phyloP scores from a whole-genome alignment of 2,888 invertebrate species.

The Leptarthrus brevirostris region DNA sequence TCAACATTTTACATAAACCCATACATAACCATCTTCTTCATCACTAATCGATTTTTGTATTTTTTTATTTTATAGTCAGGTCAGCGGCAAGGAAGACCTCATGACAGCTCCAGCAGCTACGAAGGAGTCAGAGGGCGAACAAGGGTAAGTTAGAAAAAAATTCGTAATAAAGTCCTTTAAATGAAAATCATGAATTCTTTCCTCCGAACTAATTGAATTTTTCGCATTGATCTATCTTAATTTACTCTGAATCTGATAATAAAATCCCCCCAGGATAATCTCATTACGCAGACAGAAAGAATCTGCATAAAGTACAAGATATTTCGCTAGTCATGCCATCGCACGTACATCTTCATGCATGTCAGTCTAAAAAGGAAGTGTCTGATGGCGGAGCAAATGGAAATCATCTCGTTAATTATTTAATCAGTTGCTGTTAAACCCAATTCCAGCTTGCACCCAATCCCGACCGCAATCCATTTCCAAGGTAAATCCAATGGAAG shows the following conservation, averaged over 20 bases:
- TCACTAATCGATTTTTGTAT: background rate
- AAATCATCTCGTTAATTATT: constrained; percentile 42
- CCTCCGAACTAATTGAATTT: constrained; percentile 10
- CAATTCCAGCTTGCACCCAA: constrained; percentile 28
- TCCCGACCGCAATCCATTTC: background rate
- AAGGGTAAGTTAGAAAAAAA: constrained; percentile 68
- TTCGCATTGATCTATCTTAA: constrained; percentile 29
- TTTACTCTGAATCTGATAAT: constrained; percentile 5
- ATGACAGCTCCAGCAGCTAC: constrained; percentile 69
- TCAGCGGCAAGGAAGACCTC: constrained; percentile 54
- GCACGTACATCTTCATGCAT: background rate
- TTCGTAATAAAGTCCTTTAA: background rate
- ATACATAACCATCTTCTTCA: background rate
- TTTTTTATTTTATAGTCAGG: constrained; percentile 52
- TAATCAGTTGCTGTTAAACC: constrained; percentile 31
- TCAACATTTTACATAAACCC: background rate
- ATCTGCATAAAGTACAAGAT: constrained; percentile 13
- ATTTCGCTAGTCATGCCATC: background rate
- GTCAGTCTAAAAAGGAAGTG: constrained; percentile 8
- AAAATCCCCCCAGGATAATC: constrained; percentile 9
- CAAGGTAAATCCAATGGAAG: background rate
- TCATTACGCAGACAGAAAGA: constrained; percentile 9
- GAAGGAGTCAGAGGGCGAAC: constrained; percentile 66
- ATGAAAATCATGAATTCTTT: constrained; percentile 3
- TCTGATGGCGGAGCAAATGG: constrained; percentile 14